A percentile compares a stretch with the other conserved stretches of the same genome.
Evolutionary conservation across 2,113 vertebrate species (phyloP).

Genomic region (Archilochus colubris): DNA sequence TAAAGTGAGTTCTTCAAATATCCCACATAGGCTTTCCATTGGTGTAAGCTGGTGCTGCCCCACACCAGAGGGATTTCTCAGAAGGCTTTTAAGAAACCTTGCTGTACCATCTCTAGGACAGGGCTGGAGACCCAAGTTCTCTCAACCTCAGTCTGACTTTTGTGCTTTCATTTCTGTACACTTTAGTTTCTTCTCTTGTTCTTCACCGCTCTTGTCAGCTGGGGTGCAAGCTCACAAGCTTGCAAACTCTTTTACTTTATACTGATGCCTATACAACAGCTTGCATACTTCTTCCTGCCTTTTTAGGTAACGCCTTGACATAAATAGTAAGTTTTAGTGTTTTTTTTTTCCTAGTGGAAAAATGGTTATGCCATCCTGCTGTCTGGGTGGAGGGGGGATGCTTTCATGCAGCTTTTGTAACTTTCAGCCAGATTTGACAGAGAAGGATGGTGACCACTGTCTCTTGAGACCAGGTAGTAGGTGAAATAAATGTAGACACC

Average conservation of each 20-base stretch:
- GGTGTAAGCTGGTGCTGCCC: neutral
- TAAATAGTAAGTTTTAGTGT: neutral
- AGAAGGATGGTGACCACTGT: neutral
- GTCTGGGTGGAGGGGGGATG: neutral
- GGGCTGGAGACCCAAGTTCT: neutral
- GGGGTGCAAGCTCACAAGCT: rapidly evolving
- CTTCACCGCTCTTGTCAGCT: neutral
- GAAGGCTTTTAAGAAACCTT: neutral
- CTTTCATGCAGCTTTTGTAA: neutral
- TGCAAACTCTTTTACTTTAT: neutral
- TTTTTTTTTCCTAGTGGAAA: neutral
- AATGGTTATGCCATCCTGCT: neutral
- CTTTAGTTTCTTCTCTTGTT: neutral
- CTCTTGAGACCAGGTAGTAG: neutral
- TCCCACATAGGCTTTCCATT: neutral
- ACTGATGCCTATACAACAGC: no score
- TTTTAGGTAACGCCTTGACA: neutral
- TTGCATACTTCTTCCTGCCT: no score
- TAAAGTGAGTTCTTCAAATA: neutral
- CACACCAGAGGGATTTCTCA: neutral
- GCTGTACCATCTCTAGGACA: neutral
- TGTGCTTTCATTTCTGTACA: rapidly evolving
- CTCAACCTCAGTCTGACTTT: neutral
- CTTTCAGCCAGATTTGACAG: neutral
- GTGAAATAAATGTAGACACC: neutral